These are phyloP conservation scores for Porites rus DNA, from an alignment of 92 coral and sea anemone species.

Conservation along the genomic window DNA sequence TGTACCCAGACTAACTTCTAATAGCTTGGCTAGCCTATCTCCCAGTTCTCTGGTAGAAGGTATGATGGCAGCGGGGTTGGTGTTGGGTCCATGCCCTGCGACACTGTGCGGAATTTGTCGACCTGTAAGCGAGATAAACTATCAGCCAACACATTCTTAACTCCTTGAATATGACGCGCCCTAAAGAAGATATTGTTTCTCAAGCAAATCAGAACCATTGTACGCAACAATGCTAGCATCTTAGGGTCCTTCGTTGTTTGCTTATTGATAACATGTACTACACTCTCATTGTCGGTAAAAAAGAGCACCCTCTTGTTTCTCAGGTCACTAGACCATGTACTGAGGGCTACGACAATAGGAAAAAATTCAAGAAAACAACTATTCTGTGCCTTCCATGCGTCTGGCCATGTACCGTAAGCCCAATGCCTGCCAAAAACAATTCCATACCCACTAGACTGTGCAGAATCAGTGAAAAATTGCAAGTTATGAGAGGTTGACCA, in stretches of 20 bases:
- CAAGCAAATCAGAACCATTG: neutral
- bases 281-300: constrained; percentile 45
- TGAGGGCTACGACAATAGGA: constrained; percentile 38
- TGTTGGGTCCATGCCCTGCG: constrained; percentile 20
- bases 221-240: constrained; percentile 40
- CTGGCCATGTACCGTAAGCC: constrained; percentile 62
- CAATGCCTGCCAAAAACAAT: constrained; percentile 54
- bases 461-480: constrained; percentile 26
- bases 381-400: constrained; percentile 27
- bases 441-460: constrained; percentile 27
- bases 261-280: constrained; percentile 50
- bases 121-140: constrained; percentile 53
- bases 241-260: constrained; percentile 46
- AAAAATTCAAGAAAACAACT: constrained; percentile 45
- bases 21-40: constrained; percentile 20
- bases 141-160: too few species aligned
- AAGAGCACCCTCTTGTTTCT: constrained; percentile 29
- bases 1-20: constrained; percentile 7
- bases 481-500: constrained; percentile 44
- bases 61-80: too few species aligned
- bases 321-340: constrained; percentile 30
- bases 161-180: too few species aligned
- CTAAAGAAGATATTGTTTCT: too few species aligned
- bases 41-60: too few species aligned
- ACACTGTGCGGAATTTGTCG: constrained; percentile 19